Base-by-base conservation (phyloP, 2,888 invertebrate species). In the Pammene fasciana region DNA sequence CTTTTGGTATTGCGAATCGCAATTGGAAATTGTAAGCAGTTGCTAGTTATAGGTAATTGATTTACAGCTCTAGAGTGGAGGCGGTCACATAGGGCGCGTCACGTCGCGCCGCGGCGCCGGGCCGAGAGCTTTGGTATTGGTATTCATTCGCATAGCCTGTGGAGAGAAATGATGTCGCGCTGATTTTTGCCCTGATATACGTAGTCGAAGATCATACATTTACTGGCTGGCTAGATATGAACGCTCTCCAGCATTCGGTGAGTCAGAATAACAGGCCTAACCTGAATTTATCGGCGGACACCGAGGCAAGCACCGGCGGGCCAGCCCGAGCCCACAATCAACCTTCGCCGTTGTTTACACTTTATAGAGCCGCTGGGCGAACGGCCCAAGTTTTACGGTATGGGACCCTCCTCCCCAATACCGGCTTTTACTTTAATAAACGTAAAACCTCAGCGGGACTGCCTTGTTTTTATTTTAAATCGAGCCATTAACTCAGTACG, bases 21-120 rank as follows among this genome's bases (percentile, higher is more conserved):
- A 62, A 73, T 68, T 73, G 68, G 62, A 74, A 79, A 75, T 79
- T 76, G 74, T 73, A 76, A 56, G 76, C 76, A 74, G 77, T 82
- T 76, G 79, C 75, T 78, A 83, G 81, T 86, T 86, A 83, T 26
- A 4, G 26, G 26, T 87, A 87, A 88, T 88, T 88, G 84, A 86
- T 87, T 85, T 84, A 85, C 78, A 75, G 78, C 78, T 78, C 79
- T 77, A 75, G 71, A 71, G 68, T 65, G 71, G 74, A 72, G 75
- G 52, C 73, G 73, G 67, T 48, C 54, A 38, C 55, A 34, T 52
- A 55, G 68, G 67, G 72, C 62, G 65, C 62, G 60, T 65, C 62
- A 57, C 57, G 38, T 45, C 56, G 52, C 62, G 26, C n/a, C 14
- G 56, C 14, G 34, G 52, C 43, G 43, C 41, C 34, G 61, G 11